Conservation (phyloP, 2,113 vertebrate genomes). For the Rynchops niger region DNA sequence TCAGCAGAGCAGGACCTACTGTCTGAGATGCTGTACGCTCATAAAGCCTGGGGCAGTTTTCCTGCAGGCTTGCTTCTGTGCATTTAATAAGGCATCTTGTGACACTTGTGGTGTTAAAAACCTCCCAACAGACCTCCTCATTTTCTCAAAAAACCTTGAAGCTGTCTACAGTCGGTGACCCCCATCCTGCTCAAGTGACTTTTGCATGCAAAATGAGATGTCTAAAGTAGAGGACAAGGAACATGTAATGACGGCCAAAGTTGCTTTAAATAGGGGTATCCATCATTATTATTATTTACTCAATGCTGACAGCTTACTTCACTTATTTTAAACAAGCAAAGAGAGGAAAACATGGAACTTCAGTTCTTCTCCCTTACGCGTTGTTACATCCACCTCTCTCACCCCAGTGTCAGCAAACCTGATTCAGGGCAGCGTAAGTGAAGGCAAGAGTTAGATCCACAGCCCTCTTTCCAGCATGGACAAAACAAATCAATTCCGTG, state of each 20-base stretch:
- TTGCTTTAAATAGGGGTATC: neutral
- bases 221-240: neutral
- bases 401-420: rapidly evolving
- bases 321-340: neutral
- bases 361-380: neutral
- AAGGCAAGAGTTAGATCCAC: neutral
- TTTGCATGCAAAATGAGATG: neutral
- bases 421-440: neutral
- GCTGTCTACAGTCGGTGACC: neutral
- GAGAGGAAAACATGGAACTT: neutral
- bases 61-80: neutral
- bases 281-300: neutral
- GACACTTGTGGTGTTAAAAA: neutral
- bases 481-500: neutral
- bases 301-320: neutral
- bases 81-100: neutral
- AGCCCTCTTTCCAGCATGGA: neutral
- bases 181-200: neutral
- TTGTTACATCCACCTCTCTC: neutral
- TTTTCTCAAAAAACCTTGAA: neutral
- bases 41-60: neutral
- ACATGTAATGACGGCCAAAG: neutral
- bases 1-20: neutral
- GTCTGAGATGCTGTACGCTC: neutral
- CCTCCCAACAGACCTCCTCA: neutral